Conservation (phyloP, 2,888 invertebrate species). For the Acanthopleura granulata region DNA sequence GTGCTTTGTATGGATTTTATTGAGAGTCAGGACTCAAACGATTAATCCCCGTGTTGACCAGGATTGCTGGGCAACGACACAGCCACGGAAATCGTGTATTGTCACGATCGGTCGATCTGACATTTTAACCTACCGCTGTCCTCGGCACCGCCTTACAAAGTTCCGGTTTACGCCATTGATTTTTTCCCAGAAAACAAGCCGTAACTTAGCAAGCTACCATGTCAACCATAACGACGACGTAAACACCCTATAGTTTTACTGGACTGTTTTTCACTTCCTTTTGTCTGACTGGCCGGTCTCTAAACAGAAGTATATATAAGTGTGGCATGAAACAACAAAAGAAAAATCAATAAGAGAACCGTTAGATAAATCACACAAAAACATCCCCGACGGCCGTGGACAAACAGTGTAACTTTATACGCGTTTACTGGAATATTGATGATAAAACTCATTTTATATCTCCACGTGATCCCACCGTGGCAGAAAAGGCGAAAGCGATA, state of each 20-base stretch:
- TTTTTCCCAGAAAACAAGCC: background rate
- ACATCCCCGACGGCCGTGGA: no score
- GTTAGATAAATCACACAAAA: no score
- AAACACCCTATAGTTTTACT: slow-evolving; percentile 1
- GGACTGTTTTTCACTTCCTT: background rate
- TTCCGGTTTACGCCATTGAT: background rate
- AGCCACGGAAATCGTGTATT: background rate
- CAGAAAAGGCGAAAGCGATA: no score
- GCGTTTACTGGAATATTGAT: no score
- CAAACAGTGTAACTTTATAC: background rate
- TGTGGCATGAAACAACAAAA: no score
- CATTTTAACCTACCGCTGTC: background rate
- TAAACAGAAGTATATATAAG: no score
- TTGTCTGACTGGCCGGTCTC: background rate
- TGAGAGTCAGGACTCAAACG: no score
- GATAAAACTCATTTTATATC: no score
- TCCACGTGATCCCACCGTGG: no score
- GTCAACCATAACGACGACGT: background rate
- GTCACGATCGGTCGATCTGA: slow-evolving; percentile 5
- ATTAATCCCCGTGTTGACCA: background rate
- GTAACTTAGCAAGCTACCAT: slow-evolving; percentile 5
- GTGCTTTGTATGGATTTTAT: no score
- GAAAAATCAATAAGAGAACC: no score
- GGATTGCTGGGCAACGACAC: background rate
- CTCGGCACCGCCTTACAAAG: background rate